Evolutionary conservation across 2,113 vertebrate species (phyloP), one percentile per base, ranked within the genome.

Genomic region (Agelaius phoeniceus): DNA sequence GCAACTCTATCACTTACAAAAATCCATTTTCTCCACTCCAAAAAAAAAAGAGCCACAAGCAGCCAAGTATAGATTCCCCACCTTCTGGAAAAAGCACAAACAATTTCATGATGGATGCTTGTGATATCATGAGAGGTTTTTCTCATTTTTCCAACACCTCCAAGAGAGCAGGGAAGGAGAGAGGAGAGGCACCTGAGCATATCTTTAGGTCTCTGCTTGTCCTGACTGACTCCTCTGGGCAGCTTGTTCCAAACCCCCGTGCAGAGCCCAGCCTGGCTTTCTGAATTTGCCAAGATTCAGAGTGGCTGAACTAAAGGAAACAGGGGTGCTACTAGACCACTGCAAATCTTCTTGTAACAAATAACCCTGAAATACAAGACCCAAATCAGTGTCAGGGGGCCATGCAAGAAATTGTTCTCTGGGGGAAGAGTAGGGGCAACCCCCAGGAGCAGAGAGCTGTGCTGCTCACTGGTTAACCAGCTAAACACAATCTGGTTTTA

Each of bases 181-280:
- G 4, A 83, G 13, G 46, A 88, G 67, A 31, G 19, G 58, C 21
- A 65, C 26, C 13, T 0, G 0, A 51, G 21, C 0, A 0, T 31
- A 27, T 37, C 58, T 84, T 68, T 57, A 28, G 18, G 17, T 68
- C 58, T 44, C 37, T 71, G 57, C 11, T 76, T 79, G 84, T 89
- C 57, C 27, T 82, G 7, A 19, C n/a, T 19, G 22, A 37, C 28
- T 82, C 75, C 37, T 78, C 69, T 31, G 26, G 33, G 13, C 35
- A 68, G 19, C 31, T 81, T 78, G 58, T 63, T 84, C 77, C 52
- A 71, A 55, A 74, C 2, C 9, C 15, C 23, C 0, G 0, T 6
- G 35, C 2, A 2, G 84, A 84, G 39, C 43, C 74, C 69, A 84
- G 52, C 55, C 61, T 84, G 52, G 39, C 73, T 84, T 89, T 74